These are phyloP conservation scores for Hololepta plana DNA, from an alignment of 2,888 invertebrate species.

Conservation along the genomic window DNA sequence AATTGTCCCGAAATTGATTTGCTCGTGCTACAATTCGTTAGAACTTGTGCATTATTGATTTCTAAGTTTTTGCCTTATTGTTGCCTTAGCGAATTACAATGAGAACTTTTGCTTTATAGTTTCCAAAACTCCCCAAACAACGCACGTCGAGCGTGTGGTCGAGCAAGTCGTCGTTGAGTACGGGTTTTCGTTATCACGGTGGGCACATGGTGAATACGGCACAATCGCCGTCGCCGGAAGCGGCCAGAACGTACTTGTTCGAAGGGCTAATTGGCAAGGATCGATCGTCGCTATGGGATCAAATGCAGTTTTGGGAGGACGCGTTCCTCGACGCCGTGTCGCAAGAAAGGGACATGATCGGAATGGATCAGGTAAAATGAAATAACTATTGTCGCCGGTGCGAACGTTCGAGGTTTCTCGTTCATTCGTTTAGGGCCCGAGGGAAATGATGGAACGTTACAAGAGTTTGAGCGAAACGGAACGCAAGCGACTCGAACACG, in stretches of 20 bases:
- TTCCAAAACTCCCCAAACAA: conserved; percentile 53
- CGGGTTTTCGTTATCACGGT: conserved; percentile 73
- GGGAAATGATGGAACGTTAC: conserved; percentile 98
- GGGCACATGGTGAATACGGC: conserved; percentile 72
- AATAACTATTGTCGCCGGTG: too few relatives aligned
- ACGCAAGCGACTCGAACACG: conserved; percentile 87
- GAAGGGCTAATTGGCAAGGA: conserved; percentile 75
- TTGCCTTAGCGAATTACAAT: not conserved
- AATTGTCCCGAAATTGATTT: too few relatives aligned
- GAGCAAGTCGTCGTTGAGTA: conserved; percentile 74
- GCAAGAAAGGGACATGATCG: conserved; percentile 96
- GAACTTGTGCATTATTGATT: too few relatives aligned
- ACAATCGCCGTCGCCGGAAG: conserved; percentile 78
- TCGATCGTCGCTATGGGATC: conserved; percentile 84
- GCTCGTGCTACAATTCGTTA: too few relatives aligned
- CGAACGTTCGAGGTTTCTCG: not conserved
- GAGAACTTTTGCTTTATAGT: conserved; percentile 32
- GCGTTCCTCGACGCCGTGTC: conserved; percentile 94
- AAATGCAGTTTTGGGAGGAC: conserved; percentile 99
- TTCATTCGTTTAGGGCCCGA: conserved; percentile 46
- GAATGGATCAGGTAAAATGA: conserved; percentile 96
- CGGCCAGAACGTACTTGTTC: conserved; percentile 77
- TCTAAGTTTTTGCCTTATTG: too few relatives aligned
- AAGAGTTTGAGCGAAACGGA: conserved; percentile 84
- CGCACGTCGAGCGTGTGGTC: conserved; percentile 84